A percentile compares a stretch with the other conserved stretches of the same genome.
phyloP scores from a whole-genome alignment of 1,140 invertebrate species.

The Mactra quadrangularis region DNA sequence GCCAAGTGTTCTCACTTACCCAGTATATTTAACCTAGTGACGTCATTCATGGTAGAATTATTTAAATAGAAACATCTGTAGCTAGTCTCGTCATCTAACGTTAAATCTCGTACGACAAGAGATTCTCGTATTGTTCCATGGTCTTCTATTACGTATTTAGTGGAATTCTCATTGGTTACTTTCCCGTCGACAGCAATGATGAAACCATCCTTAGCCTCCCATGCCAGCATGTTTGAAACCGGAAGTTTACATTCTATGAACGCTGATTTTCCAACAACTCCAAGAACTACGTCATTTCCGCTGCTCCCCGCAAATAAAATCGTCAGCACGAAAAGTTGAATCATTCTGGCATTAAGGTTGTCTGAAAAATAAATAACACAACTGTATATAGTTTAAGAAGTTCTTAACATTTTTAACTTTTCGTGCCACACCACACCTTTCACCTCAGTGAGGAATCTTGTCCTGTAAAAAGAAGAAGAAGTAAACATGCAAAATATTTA shows the following conservation, averaged over 20 bases:
- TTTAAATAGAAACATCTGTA: conserved; percentile 64
- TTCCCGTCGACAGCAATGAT: conserved; percentile 62
- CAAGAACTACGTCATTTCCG: conserved; percentile 47
- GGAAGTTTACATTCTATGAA: conserved; percentile 60
- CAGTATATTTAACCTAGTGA: conserved; percentile 64
- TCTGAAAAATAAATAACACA: background rate
- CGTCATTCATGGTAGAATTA: conserved; percentile 17
- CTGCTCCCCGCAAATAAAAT: background rate
- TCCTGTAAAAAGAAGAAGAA: too few species aligned
- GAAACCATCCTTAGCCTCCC: conserved; percentile 48
- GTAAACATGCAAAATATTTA: too few species aligned
- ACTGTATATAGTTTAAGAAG: background rate
- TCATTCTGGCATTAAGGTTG: background rate
- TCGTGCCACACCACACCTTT: too few species aligned
- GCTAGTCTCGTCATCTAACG: conserved; percentile 60
- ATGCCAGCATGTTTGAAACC: conserved; percentile 45
- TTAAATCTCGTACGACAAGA: conserved; percentile 60
- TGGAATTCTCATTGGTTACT: conserved; percentile 51
- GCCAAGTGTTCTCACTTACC: too few species aligned
- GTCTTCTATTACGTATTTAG: conserved; percentile 55
- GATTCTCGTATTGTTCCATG: conserved; percentile 43
- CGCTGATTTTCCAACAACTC: conserved; percentile 47
- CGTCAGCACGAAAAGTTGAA: background rate
- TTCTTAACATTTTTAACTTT: too few species aligned
- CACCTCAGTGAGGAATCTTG: too few species aligned